Evolutionary conservation across 2,888 invertebrate genomes (phyloP), one percentile per base, ranked within the genome.

Genomic region (Xanthorhoe spadicearia): DNA sequence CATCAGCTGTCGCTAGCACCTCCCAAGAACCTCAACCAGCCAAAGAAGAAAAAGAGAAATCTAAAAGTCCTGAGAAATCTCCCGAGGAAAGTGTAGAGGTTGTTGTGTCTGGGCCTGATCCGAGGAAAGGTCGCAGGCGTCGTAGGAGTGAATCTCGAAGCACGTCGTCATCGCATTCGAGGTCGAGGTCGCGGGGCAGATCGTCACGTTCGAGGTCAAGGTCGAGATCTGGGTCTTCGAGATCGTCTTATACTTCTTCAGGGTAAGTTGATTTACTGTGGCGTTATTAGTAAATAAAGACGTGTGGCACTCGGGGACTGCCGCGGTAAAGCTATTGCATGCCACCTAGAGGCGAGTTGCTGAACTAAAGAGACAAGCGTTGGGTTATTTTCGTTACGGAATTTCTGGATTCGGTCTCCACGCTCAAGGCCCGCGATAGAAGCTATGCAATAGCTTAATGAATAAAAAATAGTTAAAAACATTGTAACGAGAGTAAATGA

Each of bases 181-280:
- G 68, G 61, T 73, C 72, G 17, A 85, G 88, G 58, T 89, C 93
- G 18, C 85, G 88, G 6, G 77, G 74, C 54, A 77, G 82, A 77
- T 90, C 90, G 77, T 90, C 90, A 8, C 74, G 82, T 18, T 80
- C 84, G 2, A 68, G 74, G 18, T 82, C 79, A 5, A 71, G 73
- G 58, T 66, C 73, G 15, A 70, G 66, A 60, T 72, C 71, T 0
- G 72, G 72, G 13, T 72, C 81, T 8, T 84, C 85, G 0, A 56
- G 75, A 1, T 81, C 81, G 9, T 93, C 94, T 0, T 92, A 92
- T 68, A 90, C 91, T 2, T 94, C 94, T 32, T 94, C 94, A 23
- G 93, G 94, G 85, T 92, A 67, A 80, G 82, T 72, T 51, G 28
- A 46, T 48, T 54, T 61, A 4, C 18, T 10, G n/a, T n/a, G n/a